Percentiles rank a stretch among this genome's conserved stretches.
Evolutionary conservation across 2,797 vertebrate species (phyloP).

Genomic region (Hippopotamyrus pictus): DNA sequence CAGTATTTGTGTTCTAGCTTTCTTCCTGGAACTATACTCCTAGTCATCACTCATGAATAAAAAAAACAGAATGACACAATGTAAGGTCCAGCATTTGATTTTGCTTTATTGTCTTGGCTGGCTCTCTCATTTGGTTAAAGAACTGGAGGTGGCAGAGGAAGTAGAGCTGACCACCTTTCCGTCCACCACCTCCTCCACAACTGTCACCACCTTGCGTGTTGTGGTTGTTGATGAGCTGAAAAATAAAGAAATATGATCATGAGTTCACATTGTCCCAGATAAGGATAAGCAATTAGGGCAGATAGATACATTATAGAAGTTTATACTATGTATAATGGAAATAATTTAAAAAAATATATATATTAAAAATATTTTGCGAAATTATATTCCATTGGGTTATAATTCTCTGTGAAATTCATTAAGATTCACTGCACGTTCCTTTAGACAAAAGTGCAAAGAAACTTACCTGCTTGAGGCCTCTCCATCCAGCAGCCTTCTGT

Average conservation of each 20-base stretch:
- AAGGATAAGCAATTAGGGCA: not conserved
- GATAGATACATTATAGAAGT: too few relatives aligned
- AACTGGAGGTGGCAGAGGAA: not conserved
- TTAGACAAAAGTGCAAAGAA: not conserved
- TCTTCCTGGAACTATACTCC: not conserved
- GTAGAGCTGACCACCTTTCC: conserved; percentile 42
- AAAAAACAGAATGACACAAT: not conserved
- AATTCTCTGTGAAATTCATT: not conserved
- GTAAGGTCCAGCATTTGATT: not conserved
- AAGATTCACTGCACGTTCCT: not conserved
- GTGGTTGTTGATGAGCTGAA: not conserved
- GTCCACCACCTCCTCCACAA: conserved; percentile 40
- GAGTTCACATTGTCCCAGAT: not conserved
- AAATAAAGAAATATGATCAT: not conserved
- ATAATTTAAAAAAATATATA: not conserved
- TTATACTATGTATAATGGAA: not conserved
- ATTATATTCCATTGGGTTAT: not conserved
- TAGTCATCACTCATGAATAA: not conserved
- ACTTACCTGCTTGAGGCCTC: not conserved
- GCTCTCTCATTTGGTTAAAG: not conserved
- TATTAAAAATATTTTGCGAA: not conserved
- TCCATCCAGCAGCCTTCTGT: conserved; percentile 41
- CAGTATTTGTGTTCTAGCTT: not conserved
- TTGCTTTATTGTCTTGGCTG: not conserved
- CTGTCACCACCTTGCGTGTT: conserved; percentile 33